Evolutionary conservation across 2,797 vertebrate genomes (phyloP), one percentile per base, ranked within the genome.

Genomic region (Esox lucius): DNA sequence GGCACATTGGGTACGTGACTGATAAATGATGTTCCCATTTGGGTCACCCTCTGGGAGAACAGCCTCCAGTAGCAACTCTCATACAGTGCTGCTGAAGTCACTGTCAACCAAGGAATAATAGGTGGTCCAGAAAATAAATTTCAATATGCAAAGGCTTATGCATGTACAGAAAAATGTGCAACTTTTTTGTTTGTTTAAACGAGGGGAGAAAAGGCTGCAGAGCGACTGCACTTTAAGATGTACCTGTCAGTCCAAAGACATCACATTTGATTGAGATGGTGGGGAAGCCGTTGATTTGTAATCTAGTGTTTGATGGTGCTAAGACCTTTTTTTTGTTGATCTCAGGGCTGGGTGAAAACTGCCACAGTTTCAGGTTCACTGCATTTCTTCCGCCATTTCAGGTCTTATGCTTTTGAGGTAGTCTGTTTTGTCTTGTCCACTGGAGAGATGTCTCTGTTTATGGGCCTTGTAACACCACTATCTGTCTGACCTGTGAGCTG

Each of bases 211-310:
- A 70, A 49, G 0, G 85, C 83, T 78, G 79, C 71, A 2, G 84
- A 91, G 85, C 83, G 72, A 85, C 83, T 81, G 92, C 92, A 93
- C 93, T 94, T 93, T 93, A 79, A 22, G 80, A 19, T 74, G 85
- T 87, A 87, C 85, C 86, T 86, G 85, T 91, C 79, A 80, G 80
- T 88, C 83, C 78, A 75, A 76, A 81, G 73, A 83, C 65, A 2
- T 35, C 1, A 22, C 80, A 72, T 78, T 81, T 79, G 85, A 72
- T 79, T 85, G 83, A 80, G 77, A 70, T 42, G 72, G 81, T 68
- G 82, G 71, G 77, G 19, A 61, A 80, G 73, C 77, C 80, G 79
- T 76, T 16, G 49, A 84, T 83, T 71, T 84, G 78, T 79, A 79
- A 16, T 65, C 15, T 51, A 33, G 82, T 81, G 73, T 85, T 79